Base-by-base conservation (phyloP, 1,140 invertebrate genomes). In the Drosophila pandora region DNA sequence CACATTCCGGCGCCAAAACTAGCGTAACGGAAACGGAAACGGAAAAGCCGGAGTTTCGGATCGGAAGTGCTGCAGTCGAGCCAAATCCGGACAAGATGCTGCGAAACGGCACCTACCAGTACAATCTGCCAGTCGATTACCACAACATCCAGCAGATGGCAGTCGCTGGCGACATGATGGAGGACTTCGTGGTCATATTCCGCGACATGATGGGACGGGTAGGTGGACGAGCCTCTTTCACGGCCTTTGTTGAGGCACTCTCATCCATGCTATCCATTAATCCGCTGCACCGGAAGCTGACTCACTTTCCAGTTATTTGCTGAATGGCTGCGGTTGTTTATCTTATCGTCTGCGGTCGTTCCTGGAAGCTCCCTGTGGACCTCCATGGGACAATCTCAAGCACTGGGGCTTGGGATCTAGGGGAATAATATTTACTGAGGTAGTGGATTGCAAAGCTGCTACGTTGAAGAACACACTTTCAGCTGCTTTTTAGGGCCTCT, bases 171-270 rank as follows among this genome's bases (percentile, higher is more conserved):
- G 94, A 94, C 87, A 93, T 94, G 82, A 92, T 95, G 90, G 94
- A 94, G 84, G 94, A 95, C 90, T 94, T 94, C 88, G 91, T 93
- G 61, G 91, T 93, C 78, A 90, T 94, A 76, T 93, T 93, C 74
- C 93, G 93, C 53, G 92, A 93, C 74, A 92, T 93, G 90, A 93
- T 93, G 92, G 92, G 92, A 91, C 93, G 93, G 93, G 94, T 94
- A 93, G 58, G 90, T 83, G 13, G 22, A 34, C 57, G 37, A 10
- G 59, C 63, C 64, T 12, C 37, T 17, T 37, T 10, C 5, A 7
- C 12, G 22, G 17, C 17, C 30, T 34, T 34, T 34, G 6, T 67
- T 55, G 32, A 12, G n/a, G 22, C 22, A 22, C 9, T 21, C 17
- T 50, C 2, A 23, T 43, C 6, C 37, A 10, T 5, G 6, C 6